These are phyloP conservation scores for Erpobdella octoculata DNA, from an alignment of 2,888 invertebrate species.

Conservation along the genomic window DNA sequence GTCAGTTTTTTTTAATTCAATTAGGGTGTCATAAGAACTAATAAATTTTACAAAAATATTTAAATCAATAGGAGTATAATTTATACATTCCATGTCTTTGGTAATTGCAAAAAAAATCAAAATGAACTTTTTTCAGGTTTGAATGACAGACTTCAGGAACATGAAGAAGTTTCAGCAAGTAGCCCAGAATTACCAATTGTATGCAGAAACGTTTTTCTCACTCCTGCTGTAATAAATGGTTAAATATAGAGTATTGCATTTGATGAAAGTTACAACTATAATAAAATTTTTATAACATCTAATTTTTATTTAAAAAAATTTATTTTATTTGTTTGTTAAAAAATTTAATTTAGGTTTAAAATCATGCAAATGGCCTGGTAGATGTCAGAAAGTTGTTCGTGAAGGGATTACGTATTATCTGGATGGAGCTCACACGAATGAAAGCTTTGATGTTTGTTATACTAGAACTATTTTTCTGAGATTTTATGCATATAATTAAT, in stretches of 20 bases:
- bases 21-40: too few relatives aligned
- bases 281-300: too few relatives aligned
- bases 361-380: slow-evolving; percentile 56
- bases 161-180: background rate
- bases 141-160: background rate
- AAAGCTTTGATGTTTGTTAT: slow-evolving; percentile 69
- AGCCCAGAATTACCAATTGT: background rate
- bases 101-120: too few relatives aligned
- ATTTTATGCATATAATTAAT: too few relatives aligned
- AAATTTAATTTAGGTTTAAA: slow-evolving; percentile 57
- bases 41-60: too few relatives aligned
- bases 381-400: slow-evolving; percentile 44
- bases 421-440: slow-evolving; percentile 89
- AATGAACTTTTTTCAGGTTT: background rate
- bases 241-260: too few relatives aligned
- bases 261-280: too few relatives aligned
- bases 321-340: background rate
- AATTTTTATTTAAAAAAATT: too few relatives aligned
- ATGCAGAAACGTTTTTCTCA: background rate
- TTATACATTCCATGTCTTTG: too few relatives aligned
- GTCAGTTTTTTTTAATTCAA: too few relatives aligned
- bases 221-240: background rate
- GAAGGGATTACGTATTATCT: slow-evolving; percentile 58
- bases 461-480: too few relatives aligned
- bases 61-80: too few relatives aligned